Percentiles rank a stretch among this genome's conserved stretches.
phyloP scores from a whole-genome alignment of 1,140 invertebrate genomes.

The Pomacea maculata region DNA sequence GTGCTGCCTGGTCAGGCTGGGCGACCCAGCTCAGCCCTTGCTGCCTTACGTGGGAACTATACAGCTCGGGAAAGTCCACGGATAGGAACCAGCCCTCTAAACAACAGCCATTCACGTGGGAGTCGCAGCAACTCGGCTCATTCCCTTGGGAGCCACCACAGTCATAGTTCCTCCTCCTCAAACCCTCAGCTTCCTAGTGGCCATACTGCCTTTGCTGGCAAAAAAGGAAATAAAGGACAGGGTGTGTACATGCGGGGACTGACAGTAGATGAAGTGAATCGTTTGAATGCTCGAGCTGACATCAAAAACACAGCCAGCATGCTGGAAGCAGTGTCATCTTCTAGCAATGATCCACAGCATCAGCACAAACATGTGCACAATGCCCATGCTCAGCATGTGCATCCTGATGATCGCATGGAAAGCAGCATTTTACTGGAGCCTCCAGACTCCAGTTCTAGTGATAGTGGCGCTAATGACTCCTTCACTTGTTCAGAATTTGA shows the following conservation, averaged over 20 bases:
- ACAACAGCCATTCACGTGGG: constrained; percentile 27
- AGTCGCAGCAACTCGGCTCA: constrained; percentile 33
- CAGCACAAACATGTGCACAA: constrained; percentile 47
- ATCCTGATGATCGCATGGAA: constrained; percentile 71
- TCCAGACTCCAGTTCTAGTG: constrained; percentile 83
- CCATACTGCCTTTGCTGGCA: neutral
- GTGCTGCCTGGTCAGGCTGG: constrained; percentile 6
- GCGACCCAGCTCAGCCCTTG: constrained; percentile 31
- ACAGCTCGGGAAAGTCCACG: constrained; percentile 14
- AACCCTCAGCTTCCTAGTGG: constrained; percentile 20
- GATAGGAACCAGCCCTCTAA: constrained; percentile 25
- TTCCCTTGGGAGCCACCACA: constrained; percentile 38
- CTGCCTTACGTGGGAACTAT: constrained; percentile 14
- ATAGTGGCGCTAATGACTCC: constrained; percentile 91
- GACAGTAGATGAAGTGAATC: constrained; percentile 91
- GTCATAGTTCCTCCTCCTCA: constrained; percentile 36
- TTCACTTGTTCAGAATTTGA: constrained; percentile 98
- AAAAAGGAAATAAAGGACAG: neutral
- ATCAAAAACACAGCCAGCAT: constrained; percentile 88
- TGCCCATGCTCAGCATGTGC: constrained; percentile 77
- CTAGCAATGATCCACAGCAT: constrained; percentile 73
- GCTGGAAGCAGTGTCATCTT: constrained; percentile 86
- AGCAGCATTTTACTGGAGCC: constrained; percentile 61
- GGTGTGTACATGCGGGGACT: constrained; percentile 70
- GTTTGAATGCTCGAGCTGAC: constrained; percentile 82